These are phyloP conservation scores for Venustoraphidia nigricollis DNA, from an alignment of 2,888 invertebrate genomes.

Conservation along the genomic window DNA sequence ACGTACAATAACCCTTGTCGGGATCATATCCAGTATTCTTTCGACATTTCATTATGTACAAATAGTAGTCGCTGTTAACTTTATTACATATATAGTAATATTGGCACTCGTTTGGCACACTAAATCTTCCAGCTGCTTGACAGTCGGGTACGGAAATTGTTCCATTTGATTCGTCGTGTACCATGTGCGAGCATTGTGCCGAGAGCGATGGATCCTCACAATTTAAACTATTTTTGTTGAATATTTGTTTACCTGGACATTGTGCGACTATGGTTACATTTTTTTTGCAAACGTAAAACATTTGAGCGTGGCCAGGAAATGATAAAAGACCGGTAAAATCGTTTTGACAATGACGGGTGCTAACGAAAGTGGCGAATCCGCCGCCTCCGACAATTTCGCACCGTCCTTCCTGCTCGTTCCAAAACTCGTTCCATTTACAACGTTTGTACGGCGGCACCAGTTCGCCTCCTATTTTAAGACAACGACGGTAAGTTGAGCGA, in stretches of 20 bases:
- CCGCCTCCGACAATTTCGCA: slow-evolving; percentile 26
- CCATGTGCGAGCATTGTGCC: slow-evolving; percentile 9
- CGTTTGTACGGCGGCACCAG: not conserved
- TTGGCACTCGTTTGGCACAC: slow-evolving; percentile 22
- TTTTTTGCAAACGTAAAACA: slow-evolving; percentile 28
- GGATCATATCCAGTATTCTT: slow-evolving; percentile 20
- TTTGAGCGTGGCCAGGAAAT: slow-evolving; percentile 25
- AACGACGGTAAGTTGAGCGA: not conserved
- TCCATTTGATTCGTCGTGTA: slow-evolving; percentile 14
- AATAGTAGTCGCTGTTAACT: slow-evolving; percentile 14
- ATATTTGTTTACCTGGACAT: slow-evolving; percentile 23
- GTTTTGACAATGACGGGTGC: slow-evolving; percentile 20
- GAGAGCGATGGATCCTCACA: slow-evolving; percentile 10
- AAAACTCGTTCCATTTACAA: slow-evolving; percentile 18
- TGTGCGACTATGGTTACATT: slow-evolving; percentile 26
- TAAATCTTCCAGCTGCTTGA: slow-evolving; percentile 21
- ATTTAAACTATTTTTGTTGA: slow-evolving; percentile 13
- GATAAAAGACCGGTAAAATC: slow-evolving; percentile 23
- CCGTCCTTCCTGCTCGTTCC: slow-evolving; percentile 19
- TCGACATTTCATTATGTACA: slow-evolving; percentile 22
- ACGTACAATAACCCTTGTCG: slow-evolving; percentile 19
- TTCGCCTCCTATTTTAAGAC: not conserved
- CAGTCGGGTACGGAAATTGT: slow-evolving; percentile 18
- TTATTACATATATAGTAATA: slow-evolving; percentile 24
- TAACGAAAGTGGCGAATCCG: slow-evolving; percentile 19